A percentile compares a stretch with the other conserved stretches of the same genome.
These are phyloP conservation scores for Carterocephalus palaemon DNA, from an alignment of 2,888 invertebrate genomes.

Conservation along the genomic window DNA sequence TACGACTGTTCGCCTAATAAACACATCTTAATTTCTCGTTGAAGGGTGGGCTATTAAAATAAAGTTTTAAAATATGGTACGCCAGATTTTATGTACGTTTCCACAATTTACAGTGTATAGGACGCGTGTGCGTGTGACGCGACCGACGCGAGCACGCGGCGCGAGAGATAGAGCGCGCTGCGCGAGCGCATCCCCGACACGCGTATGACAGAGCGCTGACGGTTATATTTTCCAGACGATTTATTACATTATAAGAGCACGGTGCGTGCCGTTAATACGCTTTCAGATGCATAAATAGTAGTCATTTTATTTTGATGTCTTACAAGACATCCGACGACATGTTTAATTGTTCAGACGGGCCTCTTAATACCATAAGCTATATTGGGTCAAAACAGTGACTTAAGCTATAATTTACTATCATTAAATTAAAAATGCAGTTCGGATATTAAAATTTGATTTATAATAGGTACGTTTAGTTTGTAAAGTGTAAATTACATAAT, in stretches of 20 bases:
- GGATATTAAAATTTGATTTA: constrained; percentile 10
- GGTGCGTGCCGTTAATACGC: constrained; percentile 68
- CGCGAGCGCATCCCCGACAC: constrained; percentile 43
- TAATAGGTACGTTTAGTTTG: constrained; percentile 3
- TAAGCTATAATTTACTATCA: constrained; percentile 35
- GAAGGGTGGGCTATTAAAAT: constrained; percentile 76
- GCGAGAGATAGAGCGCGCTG: constrained; percentile 29
- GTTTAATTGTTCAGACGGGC: constrained; percentile 68
- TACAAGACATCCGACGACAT: constrained; percentile 74
- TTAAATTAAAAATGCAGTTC: constrained; percentile 6
- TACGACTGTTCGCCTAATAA: constrained; percentile 70
- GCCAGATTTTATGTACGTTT: constrained; percentile 72
- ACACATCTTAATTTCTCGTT: constrained; percentile 76
- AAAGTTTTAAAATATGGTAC: constrained; percentile 75
- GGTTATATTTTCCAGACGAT: constrained; percentile 78
- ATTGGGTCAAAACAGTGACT: constrained; percentile 59
- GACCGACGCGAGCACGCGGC: constrained; percentile 36
- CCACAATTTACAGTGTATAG: constrained; percentile 67
- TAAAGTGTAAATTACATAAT: constrained; percentile 16
- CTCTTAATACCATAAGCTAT: constrained; percentile 60
- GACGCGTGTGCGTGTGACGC: constrained; percentile 53
- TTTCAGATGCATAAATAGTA: constrained; percentile 74
- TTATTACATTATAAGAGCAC: constrained; percentile 76
- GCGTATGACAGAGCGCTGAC: constrained; percentile 73
- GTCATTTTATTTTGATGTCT: constrained; percentile 77